These are phyloP conservation scores for Hystrix cristata DNA, from an alignment of 2,113 vertebrate genomes.

Conservation along the genomic window DNA sequence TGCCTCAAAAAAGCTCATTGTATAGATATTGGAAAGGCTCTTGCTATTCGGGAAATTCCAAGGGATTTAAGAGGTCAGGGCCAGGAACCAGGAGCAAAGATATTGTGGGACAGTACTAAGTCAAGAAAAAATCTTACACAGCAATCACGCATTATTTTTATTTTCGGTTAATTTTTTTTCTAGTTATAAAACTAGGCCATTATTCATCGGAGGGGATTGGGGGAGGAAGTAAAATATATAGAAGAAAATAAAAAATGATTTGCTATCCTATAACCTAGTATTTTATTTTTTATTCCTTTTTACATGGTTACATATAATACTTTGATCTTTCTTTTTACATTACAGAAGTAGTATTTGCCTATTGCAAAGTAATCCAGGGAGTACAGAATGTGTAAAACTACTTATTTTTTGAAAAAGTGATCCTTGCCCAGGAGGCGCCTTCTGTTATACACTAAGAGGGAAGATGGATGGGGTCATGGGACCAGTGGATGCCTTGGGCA, in stretches of 20 bases:
- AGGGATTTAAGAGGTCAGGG: neutral
- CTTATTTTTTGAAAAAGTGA: neutral
- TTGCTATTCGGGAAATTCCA: neutral
- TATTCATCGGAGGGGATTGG: neutral
- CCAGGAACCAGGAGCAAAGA: neutral
- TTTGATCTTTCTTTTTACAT: slow-evolving; percentile 34
- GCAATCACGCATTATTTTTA: neutral
- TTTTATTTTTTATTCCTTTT: slow-evolving; percentile 37
- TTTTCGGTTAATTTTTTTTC: slow-evolving; percentile 19
- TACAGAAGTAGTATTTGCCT: slow-evolving; percentile 21
- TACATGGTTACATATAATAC: neutral
- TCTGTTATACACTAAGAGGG: neutral
- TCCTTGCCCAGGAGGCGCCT: neutral
- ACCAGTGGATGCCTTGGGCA: neutral
- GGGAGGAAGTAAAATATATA: neutral
- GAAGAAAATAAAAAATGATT: slow-evolving; percentile 33
- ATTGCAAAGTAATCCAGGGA: slow-evolving; percentile 1
- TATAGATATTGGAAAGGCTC: neutral
- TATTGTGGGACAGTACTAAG: neutral
- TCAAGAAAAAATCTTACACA: neutral
- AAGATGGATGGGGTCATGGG: neutral
- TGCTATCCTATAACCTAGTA: neutral
- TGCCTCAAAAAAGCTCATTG: neutral
- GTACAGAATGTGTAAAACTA: neutral
- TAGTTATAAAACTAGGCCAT: neutral